Percentiles rank a stretch among this genome's conserved stretches.
phyloP scores from a whole-genome alignment of 2,888 invertebrate genomes.

The Patella depressa region DNA sequence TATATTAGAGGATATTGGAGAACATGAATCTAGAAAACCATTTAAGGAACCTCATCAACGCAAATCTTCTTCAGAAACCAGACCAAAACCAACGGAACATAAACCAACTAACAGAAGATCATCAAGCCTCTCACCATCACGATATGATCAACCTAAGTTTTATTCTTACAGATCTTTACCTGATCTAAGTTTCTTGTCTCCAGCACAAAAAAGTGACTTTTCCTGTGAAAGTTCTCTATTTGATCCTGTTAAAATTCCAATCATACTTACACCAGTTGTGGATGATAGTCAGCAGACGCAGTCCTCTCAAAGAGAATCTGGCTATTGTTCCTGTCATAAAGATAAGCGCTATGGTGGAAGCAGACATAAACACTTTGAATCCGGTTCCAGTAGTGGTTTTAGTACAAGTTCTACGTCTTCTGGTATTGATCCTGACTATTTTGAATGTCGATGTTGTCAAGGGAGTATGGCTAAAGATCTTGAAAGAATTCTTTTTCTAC shows the following conservation, averaged over 20 bases:
- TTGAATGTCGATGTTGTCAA: conserved; percentile 38
- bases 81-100: conserved; percentile 12
- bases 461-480: conserved; percentile 39
- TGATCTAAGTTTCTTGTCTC: conserved; percentile 55
- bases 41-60: conserved; percentile 13
- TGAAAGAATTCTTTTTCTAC: conserved; percentile 57
- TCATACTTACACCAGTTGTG: conserved; percentile 41
- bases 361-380: conserved; percentile 31
- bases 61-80: background rate
- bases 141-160: conserved; percentile 47
- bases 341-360: conserved; percentile 3
- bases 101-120: conserved; percentile 32
- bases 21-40: conserved; percentile 15
- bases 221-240: conserved; percentile 48
- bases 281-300: conserved; percentile 29
- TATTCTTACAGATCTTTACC: conserved; percentile 60
- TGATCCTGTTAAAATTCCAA: conserved; percentile 52
- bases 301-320: conserved; percentile 36
- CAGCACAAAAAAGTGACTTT: conserved; percentile 16
- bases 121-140: conserved; percentile 41
- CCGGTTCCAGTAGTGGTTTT: conserved; percentile 55
- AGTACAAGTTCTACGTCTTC: conserved; percentile 58
- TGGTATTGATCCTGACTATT: conserved; percentile 54
- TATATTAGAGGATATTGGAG: conserved; percentile 32
- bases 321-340: conserved; percentile 35